Base-by-base conservation (phyloP, 2,113 vertebrate genomes). In the Pagrus major region DNA sequence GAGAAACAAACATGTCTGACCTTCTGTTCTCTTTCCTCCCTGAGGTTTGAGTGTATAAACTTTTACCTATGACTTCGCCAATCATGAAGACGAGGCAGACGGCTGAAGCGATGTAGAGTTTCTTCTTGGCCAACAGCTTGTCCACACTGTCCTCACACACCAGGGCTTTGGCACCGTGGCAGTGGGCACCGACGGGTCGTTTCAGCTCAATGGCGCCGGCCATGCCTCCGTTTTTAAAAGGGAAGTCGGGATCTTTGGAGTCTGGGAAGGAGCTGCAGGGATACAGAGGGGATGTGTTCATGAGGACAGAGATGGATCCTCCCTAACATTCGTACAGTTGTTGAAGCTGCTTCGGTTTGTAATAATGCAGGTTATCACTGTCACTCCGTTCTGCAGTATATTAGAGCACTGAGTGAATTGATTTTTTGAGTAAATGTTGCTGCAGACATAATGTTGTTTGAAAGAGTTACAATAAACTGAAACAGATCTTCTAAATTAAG, bases 1-100 rank as follows among this genome's bases (percentile, higher is more conserved):
- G n/a, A n/a, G n/a, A n/a, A n/a, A n/a, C n/a, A n/a, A n/a, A n/a
- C n/a, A n/a, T n/a, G n/a, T n/a, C n/a, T n/a, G 31, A 25, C 15
- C n/a, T 25, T 70, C 25, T 54, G 15, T 68, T 68, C 29, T 64
- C 10, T 56, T 11, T 51, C 6, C 0, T 1, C 9, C 37, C 2
- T 2, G 47, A 41, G 15, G 44, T 42, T 37, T 27, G 61, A 42
- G 18, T 11, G 12, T 31, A 4, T 29, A 5, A 60, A 8, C 27
- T 8, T 93, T 77, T 94, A 96, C 95, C 95, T 85, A 96, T 94
- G 80, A 98, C 95, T 87, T 98, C 98, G 11, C 98, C 98, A 0
- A 97, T 94, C 97, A 99, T 99, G 94, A 99, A 99, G 92, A 98
- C 2, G 6, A 97, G 95, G 89, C 98, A 99, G 81, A 99, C 92